A percentile compares a stretch with the other conserved stretches of the same genome.
phyloP scores from a whole-genome alignment of 2,888 invertebrate genomes.

The Metacarcinus magister region DNA sequence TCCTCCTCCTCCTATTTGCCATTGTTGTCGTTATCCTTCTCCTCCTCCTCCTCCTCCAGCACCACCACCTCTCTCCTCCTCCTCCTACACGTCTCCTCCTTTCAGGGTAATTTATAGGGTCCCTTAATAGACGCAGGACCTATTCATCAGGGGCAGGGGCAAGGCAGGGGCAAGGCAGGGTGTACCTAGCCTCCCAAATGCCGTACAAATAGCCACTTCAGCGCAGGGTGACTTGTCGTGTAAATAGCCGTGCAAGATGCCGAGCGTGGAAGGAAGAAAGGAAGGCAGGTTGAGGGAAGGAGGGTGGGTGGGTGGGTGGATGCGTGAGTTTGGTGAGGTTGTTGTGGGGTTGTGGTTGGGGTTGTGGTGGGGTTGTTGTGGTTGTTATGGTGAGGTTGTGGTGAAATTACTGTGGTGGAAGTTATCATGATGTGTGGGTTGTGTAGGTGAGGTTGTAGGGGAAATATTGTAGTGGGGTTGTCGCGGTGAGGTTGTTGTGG shows the following conservation, averaged over 20 bases:
- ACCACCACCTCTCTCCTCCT: neutral
- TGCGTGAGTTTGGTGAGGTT: no score
- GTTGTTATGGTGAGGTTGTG: no score
- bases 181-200: neutral
- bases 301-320: neutral
- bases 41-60: neutral
- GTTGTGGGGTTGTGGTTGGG: no score
- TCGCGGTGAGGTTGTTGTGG: no score
- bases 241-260: neutral
- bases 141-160: constrained; percentile 6
- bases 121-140: neutral
- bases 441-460: no score
- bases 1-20: neutral
- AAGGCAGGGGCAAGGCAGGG: neutral
- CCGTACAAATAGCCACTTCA: neutral
- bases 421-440: no score
- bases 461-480: no score
- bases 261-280: neutral
- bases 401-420: no score
- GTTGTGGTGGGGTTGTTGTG: no score
- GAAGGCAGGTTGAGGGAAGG: neutral
- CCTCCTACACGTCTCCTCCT: neutral
- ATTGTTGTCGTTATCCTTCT: neutral
- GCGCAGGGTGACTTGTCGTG: neutral
- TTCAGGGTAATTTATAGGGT: constrained; percentile 18